Percentiles rank a stretch among this genome's conserved stretches.
Conservation (phyloP, 2,113 vertebrate species). For the Prionailurus bengalensis region DNA sequence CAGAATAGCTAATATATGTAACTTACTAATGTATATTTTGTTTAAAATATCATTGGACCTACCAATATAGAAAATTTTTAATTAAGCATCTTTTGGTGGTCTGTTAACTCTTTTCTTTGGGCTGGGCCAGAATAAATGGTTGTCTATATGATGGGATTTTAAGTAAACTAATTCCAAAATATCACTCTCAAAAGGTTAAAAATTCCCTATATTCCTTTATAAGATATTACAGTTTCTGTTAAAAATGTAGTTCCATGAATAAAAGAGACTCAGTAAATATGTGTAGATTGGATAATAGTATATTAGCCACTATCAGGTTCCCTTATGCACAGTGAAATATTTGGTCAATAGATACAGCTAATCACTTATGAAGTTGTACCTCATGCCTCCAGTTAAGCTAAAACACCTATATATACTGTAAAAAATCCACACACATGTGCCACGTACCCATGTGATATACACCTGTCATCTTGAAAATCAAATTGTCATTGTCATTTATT, state of each 20-base stretch:
- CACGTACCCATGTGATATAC: no score
- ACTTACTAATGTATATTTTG: background rate
- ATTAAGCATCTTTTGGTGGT: background rate
- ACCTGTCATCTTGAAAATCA: background rate
- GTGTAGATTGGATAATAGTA: background rate
- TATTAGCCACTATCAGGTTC: background rate
- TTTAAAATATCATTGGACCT: background rate
- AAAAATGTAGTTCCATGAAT: background rate
- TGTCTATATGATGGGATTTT: background rate
- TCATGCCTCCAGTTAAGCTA: background rate
- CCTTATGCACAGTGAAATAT: background rate
- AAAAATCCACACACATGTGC: background rate
- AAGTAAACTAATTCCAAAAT: background rate
- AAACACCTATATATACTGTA: background rate
- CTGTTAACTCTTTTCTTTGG: background rate
- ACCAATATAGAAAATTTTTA: background rate
- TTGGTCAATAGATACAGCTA: background rate
- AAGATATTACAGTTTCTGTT: background rate
- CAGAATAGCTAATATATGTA: conserved; percentile 5
- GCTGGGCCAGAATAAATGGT: background rate
- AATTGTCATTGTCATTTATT: background rate
- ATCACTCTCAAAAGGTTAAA: background rate
- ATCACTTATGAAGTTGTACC: background rate
- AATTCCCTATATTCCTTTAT: background rate
- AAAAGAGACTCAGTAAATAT: background rate